Percentiles rank a stretch among this genome's conserved stretches.
Evolutionary conservation across 2,888 invertebrate species (phyloP).

Genomic region (Petrophora chlorosata): DNA sequence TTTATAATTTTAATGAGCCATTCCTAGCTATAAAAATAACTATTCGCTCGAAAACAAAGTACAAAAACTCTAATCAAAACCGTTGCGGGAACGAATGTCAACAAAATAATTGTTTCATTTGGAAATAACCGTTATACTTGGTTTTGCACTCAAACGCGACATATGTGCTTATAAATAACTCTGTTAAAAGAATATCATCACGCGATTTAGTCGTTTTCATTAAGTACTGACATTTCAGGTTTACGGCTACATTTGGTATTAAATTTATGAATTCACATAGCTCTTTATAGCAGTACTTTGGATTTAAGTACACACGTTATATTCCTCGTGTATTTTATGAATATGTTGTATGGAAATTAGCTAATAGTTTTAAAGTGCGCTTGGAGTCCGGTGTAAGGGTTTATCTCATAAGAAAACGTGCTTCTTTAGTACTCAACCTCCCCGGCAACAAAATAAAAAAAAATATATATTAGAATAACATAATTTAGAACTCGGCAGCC

Average conservation of each 20-base stretch:
- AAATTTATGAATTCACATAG: slow-evolving; percentile 23
- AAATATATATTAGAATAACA: no score
- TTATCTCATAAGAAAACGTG: no score
- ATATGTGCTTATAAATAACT: slow-evolving; percentile 19
- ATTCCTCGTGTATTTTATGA: no score
- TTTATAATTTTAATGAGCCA: not conserved
- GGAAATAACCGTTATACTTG: not conserved
- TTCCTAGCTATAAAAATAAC: not conserved
- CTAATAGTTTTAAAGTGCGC: no score
- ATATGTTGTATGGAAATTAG: no score
- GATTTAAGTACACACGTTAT: not conserved
- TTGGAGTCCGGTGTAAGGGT: no score
- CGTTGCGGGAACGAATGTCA: slow-evolving; percentile 11
- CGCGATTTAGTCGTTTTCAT: slow-evolving; percentile 32
- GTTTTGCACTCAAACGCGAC: slow-evolving; percentile 1
- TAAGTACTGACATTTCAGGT: slow-evolving; percentile 31
- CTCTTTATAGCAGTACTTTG: not conserved
- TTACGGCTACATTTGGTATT: slow-evolving; percentile 22
- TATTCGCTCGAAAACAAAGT: not conserved
- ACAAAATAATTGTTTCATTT: slow-evolving; percentile 20
- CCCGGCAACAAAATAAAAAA: no score
- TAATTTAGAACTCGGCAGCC: no score
- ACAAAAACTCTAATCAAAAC: slow-evolving; percentile 13
- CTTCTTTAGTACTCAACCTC: no score
- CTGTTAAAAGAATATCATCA: slow-evolving; percentile 27